Evolutionary conservation across 1,140 invertebrate species (phyloP), one percentile per base, ranked within the genome.

Genomic region (Aphaenogaster ashmeadi): DNA sequence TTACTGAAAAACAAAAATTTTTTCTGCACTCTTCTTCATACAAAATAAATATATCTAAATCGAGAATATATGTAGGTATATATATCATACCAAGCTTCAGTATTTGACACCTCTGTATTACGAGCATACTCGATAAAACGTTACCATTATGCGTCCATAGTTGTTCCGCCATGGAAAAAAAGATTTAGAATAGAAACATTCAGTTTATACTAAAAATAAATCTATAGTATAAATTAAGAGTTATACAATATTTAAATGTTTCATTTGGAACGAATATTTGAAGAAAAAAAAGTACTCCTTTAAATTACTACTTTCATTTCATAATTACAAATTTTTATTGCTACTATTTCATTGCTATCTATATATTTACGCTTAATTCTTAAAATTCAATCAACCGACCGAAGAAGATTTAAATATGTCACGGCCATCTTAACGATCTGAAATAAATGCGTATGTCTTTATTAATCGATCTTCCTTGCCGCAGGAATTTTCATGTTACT

Each of bases 401-500:
- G 66, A 58, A 81, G 64, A 54, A 81, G 9, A 72, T 81, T 81
- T n/a, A 81, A 56, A 71, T 81, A 81, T 11, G 79, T 56, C 0
- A 56, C 50, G 18, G 79, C 18, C 50, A 56, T 81, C 6, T 81
- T 81, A n/a, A 71, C 1, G 11, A 81, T 18, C 79, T 81, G 36
- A 81, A 81, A 81, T 50, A 52, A 66, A 52, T 54, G 41, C 1
- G 13, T 56, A 66, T 1, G 15, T 18, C n/a, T 36, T n/a, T 47
- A 21, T 67, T 44, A 54, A 38, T 54, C 18, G 11, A 1, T 52
- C 4, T 41, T 44, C 11, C 3, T 56, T 38, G 0, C 3, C 2
- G 3, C 4, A 79, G 7, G 3, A 36, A 47, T 41, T 66, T 67
- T 41, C 7, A n/a, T 18, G n/a, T n/a, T 67, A 67, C 9, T n/a